Evolutionary conservation across 2,888 invertebrate genomes (phyloP).

Genomic region (Dryadula phaetusa): DNA sequence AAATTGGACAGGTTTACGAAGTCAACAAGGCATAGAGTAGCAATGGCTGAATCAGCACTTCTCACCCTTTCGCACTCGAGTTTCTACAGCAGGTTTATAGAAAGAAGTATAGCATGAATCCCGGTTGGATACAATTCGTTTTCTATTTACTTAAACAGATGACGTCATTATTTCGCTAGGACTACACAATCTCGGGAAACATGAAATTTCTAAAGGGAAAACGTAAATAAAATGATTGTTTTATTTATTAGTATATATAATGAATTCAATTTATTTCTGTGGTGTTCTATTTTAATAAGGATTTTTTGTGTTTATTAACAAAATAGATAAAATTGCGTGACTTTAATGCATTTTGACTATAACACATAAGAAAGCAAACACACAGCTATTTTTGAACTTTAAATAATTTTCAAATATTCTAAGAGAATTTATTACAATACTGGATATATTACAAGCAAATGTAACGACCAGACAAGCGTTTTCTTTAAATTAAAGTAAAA

Average conservation of each 20-base stretch:
- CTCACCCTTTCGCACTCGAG: constrained; percentile 47
- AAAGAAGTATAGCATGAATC: constrained; percentile 76
- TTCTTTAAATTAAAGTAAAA: constrained; percentile 19
- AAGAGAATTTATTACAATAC: neutral
- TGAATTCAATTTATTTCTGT: neutral
- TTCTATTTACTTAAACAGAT: constrained; percentile 79
- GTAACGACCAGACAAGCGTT: neutral
- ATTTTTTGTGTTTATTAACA: neutral
- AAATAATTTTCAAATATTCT: neutral
- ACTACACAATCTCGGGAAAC: constrained; percentile 53
- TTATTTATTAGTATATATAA: constrained; percentile 14
- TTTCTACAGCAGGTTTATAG: constrained; percentile 68
- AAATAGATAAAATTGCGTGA: too few species aligned
- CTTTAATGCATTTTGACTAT: too few species aligned
- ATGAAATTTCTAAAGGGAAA: constrained; percentile 39
- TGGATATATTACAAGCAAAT: neutral
- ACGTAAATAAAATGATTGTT: constrained; percentile 34
- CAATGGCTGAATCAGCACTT: constrained; percentile 38
- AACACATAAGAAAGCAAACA: too few species aligned
- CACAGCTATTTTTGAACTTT: too few species aligned
- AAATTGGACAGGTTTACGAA: constrained; percentile 46
- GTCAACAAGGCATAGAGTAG: constrained; percentile 22
- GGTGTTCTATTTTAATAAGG: neutral
- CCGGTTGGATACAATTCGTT: constrained; percentile 75
- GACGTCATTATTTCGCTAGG: constrained; percentile 73